Base-by-base conservation (phyloP, 2,888 invertebrate genomes). In the Drosophila diplacantha region DNA sequence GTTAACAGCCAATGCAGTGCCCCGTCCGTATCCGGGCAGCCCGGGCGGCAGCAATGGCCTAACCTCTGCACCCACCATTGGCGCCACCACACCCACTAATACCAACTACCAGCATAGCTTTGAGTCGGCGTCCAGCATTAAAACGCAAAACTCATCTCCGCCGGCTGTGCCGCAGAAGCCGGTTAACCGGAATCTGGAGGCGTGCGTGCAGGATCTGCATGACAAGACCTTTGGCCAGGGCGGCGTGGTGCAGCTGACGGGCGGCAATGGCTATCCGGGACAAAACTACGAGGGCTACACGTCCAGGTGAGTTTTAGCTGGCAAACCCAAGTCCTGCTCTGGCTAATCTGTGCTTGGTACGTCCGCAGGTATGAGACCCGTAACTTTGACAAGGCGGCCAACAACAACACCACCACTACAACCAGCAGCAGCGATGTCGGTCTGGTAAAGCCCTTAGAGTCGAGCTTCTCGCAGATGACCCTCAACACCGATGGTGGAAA, bases 261-360 rank as follows among this genome's bases (percentile, higher is more conserved):
- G 74, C 9, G 78, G 78, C 53, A 73, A 57, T 56, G 79, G 84
- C 32, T 85, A 86, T 74, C 86, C 88, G 26, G 86, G 87, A 29
- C 86, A 86, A 72, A 91, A 89, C 71, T 92, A 92, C 79, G 92
- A 92, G 79, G 92, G 92, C 53, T 92, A 91, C 79, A 92, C 92
- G 14, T 91, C 92, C 53, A 92, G 92, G 92, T 92, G 72, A 90
- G 90, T 51, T 18, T 2, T 12, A 34, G 5, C 18, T 16, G 8
- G 0, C 8, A 9, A 1, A 11, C 3, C 8, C 11, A n/a, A 4
- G 0, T 3, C 0, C 18, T 14, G 3, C n/a, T 4, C 6, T 18
- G 14, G 22, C 35, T 37, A 68, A 49, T 31, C 18, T 9, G 31
- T 0, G 5, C 7, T 32, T 12, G 14, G 6, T 52, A 32, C 12